Conservation (phyloP, 2,113 vertebrate genomes). For the Rhabdomys dilectus region DNA sequence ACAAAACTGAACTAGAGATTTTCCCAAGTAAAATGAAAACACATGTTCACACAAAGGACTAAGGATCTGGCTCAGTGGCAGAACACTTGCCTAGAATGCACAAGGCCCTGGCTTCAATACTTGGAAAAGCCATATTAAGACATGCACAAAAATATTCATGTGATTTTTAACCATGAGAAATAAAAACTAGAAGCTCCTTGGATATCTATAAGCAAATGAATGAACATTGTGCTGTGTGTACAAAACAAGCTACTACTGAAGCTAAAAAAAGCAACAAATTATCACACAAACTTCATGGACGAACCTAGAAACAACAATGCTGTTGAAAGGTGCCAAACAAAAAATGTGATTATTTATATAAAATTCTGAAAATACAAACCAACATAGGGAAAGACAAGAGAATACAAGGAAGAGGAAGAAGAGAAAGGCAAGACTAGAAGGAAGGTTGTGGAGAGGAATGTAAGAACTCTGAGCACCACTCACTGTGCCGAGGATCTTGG, state of each 20-base stretch:
- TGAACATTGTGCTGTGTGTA: background rate
- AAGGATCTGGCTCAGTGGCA: background rate
- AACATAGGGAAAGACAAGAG: background rate
- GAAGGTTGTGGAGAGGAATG: background rate
- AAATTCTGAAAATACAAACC: background rate
- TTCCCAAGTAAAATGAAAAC: slow-evolving; percentile 11
- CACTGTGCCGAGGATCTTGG: background rate
- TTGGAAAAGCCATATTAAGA: no score
- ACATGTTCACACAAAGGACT: background rate
- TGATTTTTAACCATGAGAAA: background rate
- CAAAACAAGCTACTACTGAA: background rate
- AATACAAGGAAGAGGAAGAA: background rate
- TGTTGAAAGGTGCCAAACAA: background rate
- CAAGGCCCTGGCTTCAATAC: background rate
- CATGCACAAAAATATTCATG: background rate
- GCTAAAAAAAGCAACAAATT: background rate
- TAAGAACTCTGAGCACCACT: background rate
- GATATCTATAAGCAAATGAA: background rate
- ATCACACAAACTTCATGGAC: background rate
- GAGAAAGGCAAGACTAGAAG: background rate
- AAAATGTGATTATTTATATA: background rate
- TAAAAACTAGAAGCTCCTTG: background rate
- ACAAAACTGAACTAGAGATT: background rate
- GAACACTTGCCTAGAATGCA: background rate
- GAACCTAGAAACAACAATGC: slow-evolving; percentile 17